Evolutionary conservation across 2,797 vertebrate genomes (phyloP).

Genomic region (Morelia viridis): DNA sequence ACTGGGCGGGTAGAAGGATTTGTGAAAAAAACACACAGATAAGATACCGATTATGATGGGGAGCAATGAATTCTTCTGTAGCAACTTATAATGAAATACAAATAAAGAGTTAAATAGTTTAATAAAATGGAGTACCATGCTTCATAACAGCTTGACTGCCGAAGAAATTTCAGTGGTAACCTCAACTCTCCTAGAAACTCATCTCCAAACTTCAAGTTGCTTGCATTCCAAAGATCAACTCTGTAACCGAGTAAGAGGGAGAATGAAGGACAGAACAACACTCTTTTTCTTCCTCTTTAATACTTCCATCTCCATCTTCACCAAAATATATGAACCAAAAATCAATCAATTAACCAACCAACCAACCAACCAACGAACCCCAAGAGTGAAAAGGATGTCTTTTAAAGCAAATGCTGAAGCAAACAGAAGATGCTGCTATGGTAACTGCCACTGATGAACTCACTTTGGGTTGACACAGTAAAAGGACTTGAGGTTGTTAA

Average conservation of each 20-base stretch:
- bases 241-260: conserved; percentile 70
- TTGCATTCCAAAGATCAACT: conserved; percentile 97
- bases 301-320: fast-evolving
- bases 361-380: not conserved
- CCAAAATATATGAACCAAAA: not conserved
- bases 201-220: conserved; percentile 97
- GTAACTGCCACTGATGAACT: not conserved
- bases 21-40: not conserved
- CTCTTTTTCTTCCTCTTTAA: not conserved
- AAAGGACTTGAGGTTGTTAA: not conserved
- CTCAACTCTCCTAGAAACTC: conserved; percentile 95
- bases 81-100: conserved; percentile 24
- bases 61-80: conserved; percentile 41
- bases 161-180: conserved; percentile 87
- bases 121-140: conserved; percentile 83
- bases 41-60: not conserved
- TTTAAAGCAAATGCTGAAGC: not conserved
- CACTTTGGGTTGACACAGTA: not conserved
- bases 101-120: conserved; percentile 34
- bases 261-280: not conserved
- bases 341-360: not conserved
- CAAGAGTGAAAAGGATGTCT: not conserved
- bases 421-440: not conserved
- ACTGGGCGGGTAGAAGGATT: not conserved
- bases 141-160: conserved; percentile 87